Percentiles rank a stretch among this genome's conserved stretches.
phyloP scores from a whole-genome alignment of 1,140 invertebrate genomes.

The Drosophila sulfurigaster region DNA sequence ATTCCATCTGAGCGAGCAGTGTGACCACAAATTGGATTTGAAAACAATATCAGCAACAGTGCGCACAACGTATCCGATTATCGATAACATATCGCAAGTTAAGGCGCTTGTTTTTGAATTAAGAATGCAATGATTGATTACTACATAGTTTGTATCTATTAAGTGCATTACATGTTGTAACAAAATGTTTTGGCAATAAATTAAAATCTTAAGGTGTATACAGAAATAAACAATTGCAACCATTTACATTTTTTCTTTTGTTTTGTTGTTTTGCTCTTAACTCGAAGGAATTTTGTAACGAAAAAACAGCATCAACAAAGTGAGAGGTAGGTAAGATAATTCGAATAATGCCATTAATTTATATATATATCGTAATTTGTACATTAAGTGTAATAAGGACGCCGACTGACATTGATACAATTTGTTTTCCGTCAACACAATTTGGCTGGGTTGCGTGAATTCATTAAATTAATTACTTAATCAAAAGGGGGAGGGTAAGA shows the following conservation, averaged over 20 bases:
- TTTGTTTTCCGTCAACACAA: constrained; percentile 13
- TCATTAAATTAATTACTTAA: constrained; percentile 27
- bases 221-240: constrained; percentile 34
- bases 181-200: constrained; percentile 20
- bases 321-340: constrained; percentile 6
- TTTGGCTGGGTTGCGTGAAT: constrained; percentile 10
- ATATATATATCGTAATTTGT: constrained; percentile 22
- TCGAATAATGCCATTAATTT: constrained; percentile 11
- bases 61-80: neutral
- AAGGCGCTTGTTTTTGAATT: neutral
- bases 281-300: constrained; percentile 17
- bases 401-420: constrained; percentile 16
- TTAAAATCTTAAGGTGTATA: constrained; percentile 18
- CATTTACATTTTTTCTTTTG: neutral
- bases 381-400: constrained; percentile 26
- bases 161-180: constrained; percentile 25
- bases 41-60: neutral
- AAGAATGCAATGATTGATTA: neutral
- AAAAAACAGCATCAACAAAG: constrained; percentile 23
- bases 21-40: neutral
- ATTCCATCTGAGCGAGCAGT: neutral
- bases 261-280: constrained; percentile 3
- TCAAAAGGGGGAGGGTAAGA: neutral
- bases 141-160: constrained; percentile 14
- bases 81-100: too few species aligned